Base-by-base conservation (phyloP, 2,797 vertebrate genomes). In the Eutrigla gurnardus region DNA sequence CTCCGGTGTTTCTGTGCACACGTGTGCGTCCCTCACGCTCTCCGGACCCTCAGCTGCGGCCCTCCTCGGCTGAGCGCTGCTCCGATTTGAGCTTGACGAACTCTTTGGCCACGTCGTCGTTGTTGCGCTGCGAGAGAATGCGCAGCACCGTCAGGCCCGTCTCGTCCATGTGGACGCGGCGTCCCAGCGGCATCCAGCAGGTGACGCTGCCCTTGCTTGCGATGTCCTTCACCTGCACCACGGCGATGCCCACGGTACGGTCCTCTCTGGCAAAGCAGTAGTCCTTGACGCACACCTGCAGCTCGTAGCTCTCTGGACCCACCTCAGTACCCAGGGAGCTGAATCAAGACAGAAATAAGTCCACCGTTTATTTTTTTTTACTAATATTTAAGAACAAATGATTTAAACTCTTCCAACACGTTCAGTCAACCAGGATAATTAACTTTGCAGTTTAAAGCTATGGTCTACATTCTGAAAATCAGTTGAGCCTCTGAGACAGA, bases 211-310 rank as follows among this genome's bases (percentile, higher is more conserved):
- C 93, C 13, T 96, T 95, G 75, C 92, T 96, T 69, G 92, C 92
- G 43, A 98, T 92, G 70, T 99, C 97, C 6, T 96, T 96, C 67
- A 99, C 95, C 93, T 99, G 98, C 93, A 99, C 93, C 75, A 99
- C 92, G 0, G 95, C 94, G 50, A 97, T 94, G 83, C 98, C 98
- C 89, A 99, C 97, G 0, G 96, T 97, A 36, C 97, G 96, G 85
- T 98, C 98, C 91, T 99, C 98, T 0, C 97, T 92, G n/a, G 98
- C 98, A 0, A 99, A 99, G 92, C 98, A 99, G 94, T 99, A 99
- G 92, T 99, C 98, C 91, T 99, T 99, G 85, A 99, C 97, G 0
- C 98, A 98, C 70, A 97, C 96, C 89, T 99, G 98, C 89, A 99
- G 94, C 92, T 99, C 98, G 7, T 98, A 99, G 92, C 96, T 96